phyloP scores from a whole-genome alignment of 2,888 invertebrate species.

The Cantharis flavilabris region DNA sequence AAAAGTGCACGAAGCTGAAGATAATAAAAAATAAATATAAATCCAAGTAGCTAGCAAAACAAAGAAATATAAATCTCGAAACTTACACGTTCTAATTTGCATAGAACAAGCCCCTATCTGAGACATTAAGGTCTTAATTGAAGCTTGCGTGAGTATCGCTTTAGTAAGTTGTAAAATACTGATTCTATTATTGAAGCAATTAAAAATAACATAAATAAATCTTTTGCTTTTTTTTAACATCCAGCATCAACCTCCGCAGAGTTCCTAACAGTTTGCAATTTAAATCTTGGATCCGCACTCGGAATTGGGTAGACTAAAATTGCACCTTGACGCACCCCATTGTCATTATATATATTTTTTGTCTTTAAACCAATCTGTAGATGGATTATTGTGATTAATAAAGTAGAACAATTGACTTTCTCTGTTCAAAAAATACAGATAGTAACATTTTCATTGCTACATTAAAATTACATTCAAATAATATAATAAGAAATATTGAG shows the following conservation, averaged over 20 bases:
- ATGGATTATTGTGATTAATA: neutral
- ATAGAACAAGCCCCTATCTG: conserved; percentile 45
- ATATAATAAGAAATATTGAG: neutral
- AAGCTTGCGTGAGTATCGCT: conserved; percentile 43
- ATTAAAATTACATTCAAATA: neutral
- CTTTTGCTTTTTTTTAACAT: neutral
- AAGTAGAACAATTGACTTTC: neutral
- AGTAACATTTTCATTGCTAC: neutral
- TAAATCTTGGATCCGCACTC: neutral
- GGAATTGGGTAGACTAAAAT: neutral
- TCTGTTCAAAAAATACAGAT: neutral
- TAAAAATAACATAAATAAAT: neutral
- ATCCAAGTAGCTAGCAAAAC: conserved; percentile 28
- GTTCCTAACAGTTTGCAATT: neutral
- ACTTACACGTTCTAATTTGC: conserved; percentile 44
- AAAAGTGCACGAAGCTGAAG: neutral
- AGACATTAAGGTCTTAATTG: conserved; percentile 47
- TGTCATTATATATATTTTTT: neutral
- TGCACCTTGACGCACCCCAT: neutral
- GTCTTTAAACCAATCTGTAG: neutral
- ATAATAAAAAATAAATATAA: neutral
- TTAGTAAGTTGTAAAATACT: conserved; percentile 30
- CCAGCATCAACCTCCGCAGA: neutral
- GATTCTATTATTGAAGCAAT: neutral
- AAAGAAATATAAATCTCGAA: conserved; percentile 41